Evolutionary conservation across 2,888 invertebrate species (phyloP).

Genomic region (Trichopria drosophilae): DNA sequence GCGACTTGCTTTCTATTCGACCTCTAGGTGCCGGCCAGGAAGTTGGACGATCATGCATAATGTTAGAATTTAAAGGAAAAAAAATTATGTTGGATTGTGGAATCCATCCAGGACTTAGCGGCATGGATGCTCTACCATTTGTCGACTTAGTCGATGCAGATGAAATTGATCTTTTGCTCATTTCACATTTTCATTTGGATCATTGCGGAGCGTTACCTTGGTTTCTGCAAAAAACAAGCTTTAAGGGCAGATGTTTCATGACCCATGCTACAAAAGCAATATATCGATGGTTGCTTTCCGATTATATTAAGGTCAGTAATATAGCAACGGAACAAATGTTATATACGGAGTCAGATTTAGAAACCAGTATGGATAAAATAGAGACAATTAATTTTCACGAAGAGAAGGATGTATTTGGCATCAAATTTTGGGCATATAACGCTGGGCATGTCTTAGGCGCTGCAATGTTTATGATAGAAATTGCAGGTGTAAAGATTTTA

Average conservation of each 20-base stretch:
- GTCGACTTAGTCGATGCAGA: slow-evolving; percentile 97
- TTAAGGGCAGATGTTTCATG: slow-evolving; percentile 98
- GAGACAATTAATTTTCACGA: slow-evolving; percentile 98
- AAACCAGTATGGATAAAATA: slow-evolving; percentile 97
- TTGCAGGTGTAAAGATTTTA: slow-evolving; percentile 75
- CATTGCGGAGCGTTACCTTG: slow-evolving; percentile 98
- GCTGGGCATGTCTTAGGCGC: slow-evolving; percentile 99
- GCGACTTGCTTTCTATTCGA: slow-evolving; percentile 85
- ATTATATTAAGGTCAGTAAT: slow-evolving; percentile 99
- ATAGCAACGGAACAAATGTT: slow-evolving; percentile 96
- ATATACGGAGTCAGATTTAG: slow-evolving; percentile 95
- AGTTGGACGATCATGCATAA: slow-evolving; percentile 97
- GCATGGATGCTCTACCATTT: slow-evolving; percentile 97
- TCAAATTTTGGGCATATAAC: slow-evolving; percentile 98
- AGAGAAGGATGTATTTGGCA: slow-evolving; percentile 94
- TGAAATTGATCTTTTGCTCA: slow-evolving; percentile 91
- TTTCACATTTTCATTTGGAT: slow-evolving; percentile 97
- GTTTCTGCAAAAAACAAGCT: slow-evolving; percentile 96
- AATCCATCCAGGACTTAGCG: slow-evolving; percentile 95
- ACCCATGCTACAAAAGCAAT: slow-evolving; percentile 99
- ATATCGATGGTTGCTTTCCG: slow-evolving; percentile 96
- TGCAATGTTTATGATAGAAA: slow-evolving; percentile 99
- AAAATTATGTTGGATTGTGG: slow-evolving; percentile 99
- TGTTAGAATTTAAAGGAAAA: slow-evolving; percentile 98
- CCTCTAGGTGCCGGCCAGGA: slow-evolving; percentile 98